These are phyloP conservation scores for Hydrophis major DNA, from an alignment of 2,797 vertebrate species.

Conservation along the genomic window DNA sequence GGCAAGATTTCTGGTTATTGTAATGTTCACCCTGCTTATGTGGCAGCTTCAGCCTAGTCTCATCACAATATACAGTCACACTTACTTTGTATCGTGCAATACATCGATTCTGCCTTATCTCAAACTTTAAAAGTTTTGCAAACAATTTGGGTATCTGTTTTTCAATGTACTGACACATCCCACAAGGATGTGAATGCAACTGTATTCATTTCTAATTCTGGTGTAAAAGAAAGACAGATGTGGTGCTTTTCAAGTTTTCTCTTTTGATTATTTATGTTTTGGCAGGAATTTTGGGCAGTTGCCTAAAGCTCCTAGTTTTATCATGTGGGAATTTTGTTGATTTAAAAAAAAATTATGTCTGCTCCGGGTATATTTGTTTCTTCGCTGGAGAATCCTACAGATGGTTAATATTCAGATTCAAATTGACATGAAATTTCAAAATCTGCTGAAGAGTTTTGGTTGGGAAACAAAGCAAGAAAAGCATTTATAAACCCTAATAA, in stretches of 20 bases:
- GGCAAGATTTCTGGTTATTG: neutral
- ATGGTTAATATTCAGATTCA: neutral
- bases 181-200: neutral
- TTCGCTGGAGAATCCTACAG: neutral
- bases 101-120: neutral
- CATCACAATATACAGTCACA: neutral
- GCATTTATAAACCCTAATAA: neutral
- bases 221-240: neutral
- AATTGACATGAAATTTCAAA: slow-evolving; percentile 4
- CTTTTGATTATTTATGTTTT: neutral
- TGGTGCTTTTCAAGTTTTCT: neutral
- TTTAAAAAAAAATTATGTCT: neutral
- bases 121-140: neutral
- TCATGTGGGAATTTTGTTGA: neutral
- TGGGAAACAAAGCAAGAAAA: neutral
- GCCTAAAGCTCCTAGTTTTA: neutral
- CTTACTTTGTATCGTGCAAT: neutral
- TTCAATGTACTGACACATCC: neutral
- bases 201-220: neutral
- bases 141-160: neutral
- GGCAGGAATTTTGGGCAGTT: neutral
- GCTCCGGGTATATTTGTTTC: neutral
- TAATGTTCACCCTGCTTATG: neutral
- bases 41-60: neutral
- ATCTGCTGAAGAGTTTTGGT: neutral